Evolutionary conservation across 1,140 invertebrate species (phyloP).

Genomic region (Achatina immaculata): DNA sequence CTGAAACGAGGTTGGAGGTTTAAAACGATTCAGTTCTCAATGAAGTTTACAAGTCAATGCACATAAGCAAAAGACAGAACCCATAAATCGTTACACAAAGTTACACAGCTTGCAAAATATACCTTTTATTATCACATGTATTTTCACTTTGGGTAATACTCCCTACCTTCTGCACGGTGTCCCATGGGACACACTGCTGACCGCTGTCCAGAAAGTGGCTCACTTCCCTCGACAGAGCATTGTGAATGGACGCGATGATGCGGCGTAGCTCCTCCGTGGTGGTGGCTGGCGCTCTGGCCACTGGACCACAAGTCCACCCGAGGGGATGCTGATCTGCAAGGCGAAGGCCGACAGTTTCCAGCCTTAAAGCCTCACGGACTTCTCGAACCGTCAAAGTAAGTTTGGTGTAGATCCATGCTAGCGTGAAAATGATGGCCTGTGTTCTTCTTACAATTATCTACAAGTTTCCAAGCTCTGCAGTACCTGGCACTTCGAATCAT

Average conservation of each 20-base stretch:
- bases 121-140: no score
- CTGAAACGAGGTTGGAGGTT: no score
- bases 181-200: not conserved
- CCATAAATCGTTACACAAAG: no score
- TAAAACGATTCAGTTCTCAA: no score
- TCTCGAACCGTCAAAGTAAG: conserved; percentile 26
- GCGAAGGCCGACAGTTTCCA: conserved; percentile 26
- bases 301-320: not conserved
- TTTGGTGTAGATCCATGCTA: conserved; percentile 8
- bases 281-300: not conserved
- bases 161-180: conserved; percentile 34
- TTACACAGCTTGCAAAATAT: no score
- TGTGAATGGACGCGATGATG: conserved; percentile 5
- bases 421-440: not conserved
- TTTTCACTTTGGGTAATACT: no score
- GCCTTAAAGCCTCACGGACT: conserved; percentile 15
- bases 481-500: no score
- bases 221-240: conserved; percentile 31
- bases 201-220: conserved; percentile 33
- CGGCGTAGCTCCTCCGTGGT: conserved; percentile 30
- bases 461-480: not conserved
- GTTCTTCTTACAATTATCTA: not conserved
- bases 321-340: not conserved
- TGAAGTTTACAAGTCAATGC: no score
- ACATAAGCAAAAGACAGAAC: no score